Percentiles rank a stretch among this genome's conserved stretches.
phyloP scores from a whole-genome alignment of 2,797 vertebrate species.

The Notoglanidium macrostoma region DNA sequence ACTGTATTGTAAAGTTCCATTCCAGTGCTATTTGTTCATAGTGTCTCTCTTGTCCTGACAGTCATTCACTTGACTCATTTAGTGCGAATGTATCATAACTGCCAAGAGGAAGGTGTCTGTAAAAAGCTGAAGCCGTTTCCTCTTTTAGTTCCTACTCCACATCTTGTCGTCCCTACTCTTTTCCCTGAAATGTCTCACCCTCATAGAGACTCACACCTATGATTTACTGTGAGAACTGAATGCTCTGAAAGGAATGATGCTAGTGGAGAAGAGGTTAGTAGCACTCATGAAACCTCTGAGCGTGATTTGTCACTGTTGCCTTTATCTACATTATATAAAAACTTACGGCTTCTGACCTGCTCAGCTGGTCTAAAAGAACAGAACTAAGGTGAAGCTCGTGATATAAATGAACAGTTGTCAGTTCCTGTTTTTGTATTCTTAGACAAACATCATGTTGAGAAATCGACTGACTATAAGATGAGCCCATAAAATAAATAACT shows the following conservation, averaged over 20 bases:
- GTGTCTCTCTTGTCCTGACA: slow-evolving; percentile 11
- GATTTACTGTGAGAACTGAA: slow-evolving; percentile 33
- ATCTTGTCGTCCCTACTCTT: neutral
- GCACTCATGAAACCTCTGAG: slow-evolving; percentile 35
- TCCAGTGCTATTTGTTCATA: slow-evolving; percentile 2
- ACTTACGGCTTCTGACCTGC: slow-evolving; percentile 1
- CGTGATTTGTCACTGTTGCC: slow-evolving; percentile 15
- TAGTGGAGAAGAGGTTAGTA: slow-evolving; percentile 9
- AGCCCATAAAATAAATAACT: neutral
- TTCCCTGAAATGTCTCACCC: neutral
- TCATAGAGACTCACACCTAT: neutral
- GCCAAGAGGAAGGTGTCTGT: slow-evolving; percentile 15
- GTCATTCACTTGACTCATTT: slow-evolving; percentile 16
- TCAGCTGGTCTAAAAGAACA: slow-evolving; percentile 7
- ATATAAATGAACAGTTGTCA: neutral
- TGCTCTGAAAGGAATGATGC: neutral
- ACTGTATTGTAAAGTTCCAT: slow-evolving; percentile 23
- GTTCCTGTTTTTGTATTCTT: neutral
- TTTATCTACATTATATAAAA: neutral
- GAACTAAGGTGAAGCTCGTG: neutral
- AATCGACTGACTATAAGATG: neutral
- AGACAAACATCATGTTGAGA: neutral
- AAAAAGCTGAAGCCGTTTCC: slow-evolving; percentile 22
- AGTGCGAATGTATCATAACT: slow-evolving; percentile 26
- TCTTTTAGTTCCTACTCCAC: neutral